Base-by-base conservation (phyloP, 2,888 invertebrate species). In the Leptopilina myrica region DNA sequence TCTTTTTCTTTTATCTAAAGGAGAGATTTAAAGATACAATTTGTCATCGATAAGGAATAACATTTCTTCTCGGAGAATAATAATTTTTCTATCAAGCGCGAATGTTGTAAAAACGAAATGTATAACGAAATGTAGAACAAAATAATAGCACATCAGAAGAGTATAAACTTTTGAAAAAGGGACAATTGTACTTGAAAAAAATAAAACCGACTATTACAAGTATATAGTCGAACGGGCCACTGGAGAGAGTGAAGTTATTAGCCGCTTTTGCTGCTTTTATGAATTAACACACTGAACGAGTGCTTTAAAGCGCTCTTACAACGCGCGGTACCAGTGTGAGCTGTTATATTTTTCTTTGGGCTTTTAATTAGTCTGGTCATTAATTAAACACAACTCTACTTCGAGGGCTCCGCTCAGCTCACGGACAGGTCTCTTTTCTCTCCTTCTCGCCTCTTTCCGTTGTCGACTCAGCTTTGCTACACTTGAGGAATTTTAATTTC, bases 401-500 rank as follows among this genome's bases (percentile, higher is more conserved):
- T 84, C 84, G 83, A 62, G 62, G 82, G 78, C 81, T 59, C 15
- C 15, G 40, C 78, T 64, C 33, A 46, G 53, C n/a, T 73, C 53
- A 14, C 53, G n/a, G 78, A n/a, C 62, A 20, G 46, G 64, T 33
- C 65, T 64, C 49, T 62, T 73, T 73, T 73, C 56, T 33, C 56
- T 73, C 67, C 26, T 69, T 62, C 62, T 62, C 62, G 20, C 53
- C 69, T 73, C 56, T 73, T 73, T 33, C 69, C 84, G 83, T 84
- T 83, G 83, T 80, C 80, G 79, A 75, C 85, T 82, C 62, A 62
- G 85, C 83, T 84, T 85, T 84, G 83, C 85, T 83, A 85, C 86
- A 86, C 87, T 86, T 84, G 80, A 86, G 87, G 87, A 89, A 89
- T 89, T 89, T 89, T 87, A 88, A 86, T 88, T 88, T 86, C 82